Percentiles rank a stretch among this genome's conserved stretches.
phyloP scores from a whole-genome alignment of 2,888 invertebrate species.

The Cynaeus angustus region DNA sequence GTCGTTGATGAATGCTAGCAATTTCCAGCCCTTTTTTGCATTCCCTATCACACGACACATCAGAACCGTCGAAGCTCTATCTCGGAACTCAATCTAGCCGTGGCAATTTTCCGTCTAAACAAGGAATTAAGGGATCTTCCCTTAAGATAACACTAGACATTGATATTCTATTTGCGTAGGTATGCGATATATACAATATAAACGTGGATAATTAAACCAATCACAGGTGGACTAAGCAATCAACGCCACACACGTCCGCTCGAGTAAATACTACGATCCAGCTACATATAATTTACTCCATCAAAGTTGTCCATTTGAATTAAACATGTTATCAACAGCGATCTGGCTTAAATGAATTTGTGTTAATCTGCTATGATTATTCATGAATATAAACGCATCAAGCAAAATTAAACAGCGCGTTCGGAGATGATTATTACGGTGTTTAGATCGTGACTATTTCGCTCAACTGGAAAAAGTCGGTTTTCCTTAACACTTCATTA shows the following conservation, averaged over 20 bases:
- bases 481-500: no score
- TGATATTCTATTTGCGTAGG: slow-evolving; percentile 48
- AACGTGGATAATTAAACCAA: slow-evolving; percentile 49
- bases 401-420: slow-evolving; percentile 41
- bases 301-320: slow-evolving; percentile 50
- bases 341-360: slow-evolving; percentile 48
- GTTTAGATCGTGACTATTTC: slow-evolving; percentile 15
- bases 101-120: slow-evolving; percentile 35
- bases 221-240: slow-evolving; percentile 50
- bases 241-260: slow-evolving; percentile 50
- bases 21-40: not conserved
- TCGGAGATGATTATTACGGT: slow-evolving; percentile 22
- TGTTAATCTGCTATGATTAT: slow-evolving; percentile 49
- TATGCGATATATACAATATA: slow-evolving; percentile 31
- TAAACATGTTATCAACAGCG: slow-evolving; percentile 50
- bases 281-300: slow-evolving; percentile 49
- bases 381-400: slow-evolving; percentile 49
- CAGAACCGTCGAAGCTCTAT: slow-evolving; percentile 22
- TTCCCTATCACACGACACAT: slow-evolving; percentile 6
- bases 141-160: slow-evolving; percentile 45
- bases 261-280: slow-evolving; percentile 42
- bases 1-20: no score
- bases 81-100: slow-evolving; percentile 27
- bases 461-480: not conserved
- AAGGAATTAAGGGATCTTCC: slow-evolving; percentile 42